Evolutionary conservation across 35 echinoderm and acorn worm species (phyloP), one percentile per base, ranked within the genome.

Genomic region (Patiria miniata): DNA sequence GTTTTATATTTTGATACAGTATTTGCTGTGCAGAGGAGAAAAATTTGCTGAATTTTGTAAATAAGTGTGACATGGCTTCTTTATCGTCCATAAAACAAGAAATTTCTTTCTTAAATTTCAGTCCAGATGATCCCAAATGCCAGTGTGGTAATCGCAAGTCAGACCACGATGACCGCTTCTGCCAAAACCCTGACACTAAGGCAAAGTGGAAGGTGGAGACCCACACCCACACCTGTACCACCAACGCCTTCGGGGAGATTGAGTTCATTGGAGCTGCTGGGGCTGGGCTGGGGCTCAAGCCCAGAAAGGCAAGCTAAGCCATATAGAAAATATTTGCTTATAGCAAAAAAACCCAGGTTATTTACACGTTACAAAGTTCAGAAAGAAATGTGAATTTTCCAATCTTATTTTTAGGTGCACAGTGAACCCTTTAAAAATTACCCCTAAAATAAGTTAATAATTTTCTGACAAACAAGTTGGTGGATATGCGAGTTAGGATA

Each of bases 191-290:
- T 9, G 73, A 89, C 37, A 88, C 85, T 1, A 51, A 15, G 0
- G 79, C 86, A 4, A 85, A 84, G 83, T 99, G 96, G 95, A 99
- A 92, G 79, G 87, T 83, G 29, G 86, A 88, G 32, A 92, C 96
- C 4, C 92, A 99, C 68, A 99, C 96, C 7, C 92, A 94, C 36
- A 90, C 78, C 37, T 78, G 85, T 61, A 16, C 86, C 1, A 99
- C 96, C 38, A 99, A 92, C 83, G 96, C 96, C 36, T 99, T 92
- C 55, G 96, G 96, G 8, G 96, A 99, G 68, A 86, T 99, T 28
- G 96, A 99, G 65, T 99, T 99, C 86, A 87, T 92, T 9, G 96
- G 96, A 1, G 92, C 95, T 47, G 88, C 88, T 47, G 95, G 95
- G 3, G 80, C 86, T 23, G 91, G 83, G 22, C 54, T 86, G 61